A percentile compares a stretch with the other conserved stretches of the same genome.
Conservation (phyloP, 2,113 vertebrate species). For the Oncorhynchus nerka region DNA sequence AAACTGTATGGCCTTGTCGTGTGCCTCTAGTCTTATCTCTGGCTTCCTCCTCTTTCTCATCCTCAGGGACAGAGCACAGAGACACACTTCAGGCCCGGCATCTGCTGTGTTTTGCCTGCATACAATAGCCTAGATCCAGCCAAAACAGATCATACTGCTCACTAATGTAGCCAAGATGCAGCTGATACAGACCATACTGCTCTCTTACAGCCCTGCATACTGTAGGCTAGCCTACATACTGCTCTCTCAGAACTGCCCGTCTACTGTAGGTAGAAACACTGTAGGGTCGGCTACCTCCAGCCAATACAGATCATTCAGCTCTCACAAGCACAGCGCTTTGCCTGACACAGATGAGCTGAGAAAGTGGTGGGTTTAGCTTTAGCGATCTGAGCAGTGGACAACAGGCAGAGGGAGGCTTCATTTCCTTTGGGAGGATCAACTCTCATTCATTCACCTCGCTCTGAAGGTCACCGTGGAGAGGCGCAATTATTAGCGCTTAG, state of each 20-base stretch:
- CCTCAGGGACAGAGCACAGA: neutral
- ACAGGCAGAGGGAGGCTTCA: neutral
- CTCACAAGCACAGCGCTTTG: too few species aligned
- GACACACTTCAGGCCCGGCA: neutral
- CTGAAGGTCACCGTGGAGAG: slow-evolving; percentile 11
- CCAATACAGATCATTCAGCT: too few species aligned
- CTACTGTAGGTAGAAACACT: too few species aligned
- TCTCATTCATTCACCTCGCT: slow-evolving; percentile 1
- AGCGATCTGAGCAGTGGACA: neutral
- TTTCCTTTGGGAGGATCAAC: neutral
- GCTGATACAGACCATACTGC: too few species aligned
- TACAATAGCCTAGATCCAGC: neutral
- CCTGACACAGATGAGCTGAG: neutral
- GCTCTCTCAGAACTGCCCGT: too few species aligned
- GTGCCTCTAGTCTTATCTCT: neutral
- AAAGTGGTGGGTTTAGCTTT: neutral
- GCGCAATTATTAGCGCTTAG: neutral
- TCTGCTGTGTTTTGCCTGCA: neutral
- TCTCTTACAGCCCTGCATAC: too few species aligned
- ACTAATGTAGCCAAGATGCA: neutral
- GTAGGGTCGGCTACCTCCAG: too few species aligned
- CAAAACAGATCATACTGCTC: neutral
- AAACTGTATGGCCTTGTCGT: neutral
- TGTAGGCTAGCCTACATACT: too few species aligned
- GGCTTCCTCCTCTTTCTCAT: neutral